These are phyloP conservation scores for Tigriopus japonicus DNA, from an alignment of 1,140 invertebrate species.

Conservation along the genomic window DNA sequence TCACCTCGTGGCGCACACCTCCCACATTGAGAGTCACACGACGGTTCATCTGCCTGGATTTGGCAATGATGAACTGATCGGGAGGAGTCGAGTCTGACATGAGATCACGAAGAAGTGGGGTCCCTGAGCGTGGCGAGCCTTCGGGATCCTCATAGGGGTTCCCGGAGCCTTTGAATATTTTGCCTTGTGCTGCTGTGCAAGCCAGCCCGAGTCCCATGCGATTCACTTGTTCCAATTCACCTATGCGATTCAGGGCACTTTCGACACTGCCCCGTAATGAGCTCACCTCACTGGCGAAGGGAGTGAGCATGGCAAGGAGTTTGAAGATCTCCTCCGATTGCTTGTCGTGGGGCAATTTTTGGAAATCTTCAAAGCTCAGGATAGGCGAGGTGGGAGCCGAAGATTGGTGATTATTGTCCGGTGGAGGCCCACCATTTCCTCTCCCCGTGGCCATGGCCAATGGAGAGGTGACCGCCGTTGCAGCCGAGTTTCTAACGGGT, in stretches of 20 bases:
- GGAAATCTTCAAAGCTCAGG: constrained; percentile 6
- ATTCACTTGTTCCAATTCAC: constrained; percentile 1
- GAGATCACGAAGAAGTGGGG: constrained; percentile 49
- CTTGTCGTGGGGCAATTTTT: constrained; percentile 2
- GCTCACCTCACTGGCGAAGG: constrained; percentile 4
- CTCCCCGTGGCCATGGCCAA: background rate
- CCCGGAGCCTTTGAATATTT: background rate
- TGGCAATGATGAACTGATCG: constrained; percentile 10
- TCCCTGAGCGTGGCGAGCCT: constrained; percentile 11
- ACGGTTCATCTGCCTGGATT: constrained; percentile 7
- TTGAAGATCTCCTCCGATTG: constrained; percentile 15
- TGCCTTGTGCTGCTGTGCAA: background rate
- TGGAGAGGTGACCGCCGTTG: background rate
- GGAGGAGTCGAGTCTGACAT: constrained; percentile 36
- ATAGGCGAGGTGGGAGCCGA: background rate
- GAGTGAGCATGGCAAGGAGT: constrained; percentile 7
- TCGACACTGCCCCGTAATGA: background rate
- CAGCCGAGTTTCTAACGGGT: background rate
- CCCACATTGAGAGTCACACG: constrained; percentile 16
- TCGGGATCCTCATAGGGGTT: constrained; percentile 15
- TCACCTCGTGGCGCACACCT: constrained; percentile 15
- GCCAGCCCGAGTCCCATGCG: background rate
- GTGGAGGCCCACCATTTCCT: background rate
- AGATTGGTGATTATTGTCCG: background rate
- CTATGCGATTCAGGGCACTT: background rate